Conservation (phyloP, 2,888 invertebrate genomes). For the Plebejus melissa region DNA sequence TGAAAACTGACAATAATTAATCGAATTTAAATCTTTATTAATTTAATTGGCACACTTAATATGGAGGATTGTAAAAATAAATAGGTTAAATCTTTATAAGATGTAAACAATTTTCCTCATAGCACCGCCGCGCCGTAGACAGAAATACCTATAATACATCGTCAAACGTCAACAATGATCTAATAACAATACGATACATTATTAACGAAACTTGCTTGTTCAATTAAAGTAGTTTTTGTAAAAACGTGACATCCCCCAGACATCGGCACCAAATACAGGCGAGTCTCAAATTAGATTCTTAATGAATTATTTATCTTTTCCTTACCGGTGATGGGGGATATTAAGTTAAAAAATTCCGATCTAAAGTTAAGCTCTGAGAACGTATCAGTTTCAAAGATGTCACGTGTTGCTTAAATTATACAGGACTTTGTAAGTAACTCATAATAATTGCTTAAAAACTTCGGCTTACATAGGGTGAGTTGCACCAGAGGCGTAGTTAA, state of each 20-base stretch:
- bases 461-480: too few species aligned
- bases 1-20: not conserved
- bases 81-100: too few species aligned
- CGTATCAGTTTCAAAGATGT: slow-evolving; percentile 14
- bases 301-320: slow-evolving; percentile 31
- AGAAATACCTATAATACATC: too few species aligned
- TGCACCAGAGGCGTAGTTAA: too few species aligned
- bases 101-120: not conserved
- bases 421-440: too few species aligned
- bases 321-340: slow-evolving; percentile 28
- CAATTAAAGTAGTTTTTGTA: slow-evolving; percentile 30
- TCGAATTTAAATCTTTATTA: not conserved
- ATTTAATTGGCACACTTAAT: not conserved
- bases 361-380: slow-evolving; percentile 29
- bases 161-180: not conserved
- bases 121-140: too few species aligned
- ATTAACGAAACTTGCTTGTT: slow-evolving; percentile 25
- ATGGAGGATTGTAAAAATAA: too few species aligned
- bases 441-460: not conserved
- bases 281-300: slow-evolving; percentile 31
- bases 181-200: not conserved
- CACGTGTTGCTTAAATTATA: not conserved
- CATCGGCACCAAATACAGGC: slow-evolving; percentile 29
- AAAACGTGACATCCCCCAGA: slow-evolving; percentile 30
- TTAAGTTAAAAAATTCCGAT: slow-evolving; percentile 28